A percentile compares a stretch with the other conserved stretches of the same genome.
phyloP scores from a whole-genome alignment of 2,113 vertebrate species.

The western clawed frog (Xenopus tropicalis) region DNA sequence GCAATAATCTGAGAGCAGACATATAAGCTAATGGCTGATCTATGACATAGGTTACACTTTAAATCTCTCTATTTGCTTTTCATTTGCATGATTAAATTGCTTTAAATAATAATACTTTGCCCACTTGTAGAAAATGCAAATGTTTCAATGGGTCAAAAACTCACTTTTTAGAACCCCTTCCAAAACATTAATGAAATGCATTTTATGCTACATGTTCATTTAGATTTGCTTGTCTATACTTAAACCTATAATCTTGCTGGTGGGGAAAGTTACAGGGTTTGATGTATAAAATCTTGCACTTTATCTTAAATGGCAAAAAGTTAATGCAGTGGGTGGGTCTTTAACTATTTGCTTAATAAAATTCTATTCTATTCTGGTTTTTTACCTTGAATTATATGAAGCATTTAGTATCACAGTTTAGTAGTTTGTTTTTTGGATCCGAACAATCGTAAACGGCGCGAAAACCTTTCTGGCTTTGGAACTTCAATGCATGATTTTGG shows the following conservation, averaged over 20 bases:
- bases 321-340: background rate
- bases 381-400: too few relatives aligned
- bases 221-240: background rate
- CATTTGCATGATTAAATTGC: conserved; percentile 30
- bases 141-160: conserved; percentile 23
- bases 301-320: background rate
- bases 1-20: conserved; percentile 51
- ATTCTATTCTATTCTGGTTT: background rate
- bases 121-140: conserved; percentile 16
- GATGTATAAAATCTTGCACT: background rate
- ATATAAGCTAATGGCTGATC: conserved; percentile 53
- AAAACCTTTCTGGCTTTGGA: too few relatives aligned
- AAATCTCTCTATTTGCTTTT: conserved; percentile 35
- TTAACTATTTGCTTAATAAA: background rate
- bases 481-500: too few relatives aligned
- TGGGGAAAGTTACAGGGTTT: background rate
- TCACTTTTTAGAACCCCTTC: background rate
- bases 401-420: too few relatives aligned
- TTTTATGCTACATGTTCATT: background rate
- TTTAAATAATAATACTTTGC: conserved; percentile 17
- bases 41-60: conserved; percentile 33
- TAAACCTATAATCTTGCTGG: conserved; percentile 9
- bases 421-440: too few relatives aligned
- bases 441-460: too few relatives aligned
- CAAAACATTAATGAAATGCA: too few relatives aligned